phyloP scores from a whole-genome alignment of 2,888 invertebrate species.

The Xylota segnis region DNA sequence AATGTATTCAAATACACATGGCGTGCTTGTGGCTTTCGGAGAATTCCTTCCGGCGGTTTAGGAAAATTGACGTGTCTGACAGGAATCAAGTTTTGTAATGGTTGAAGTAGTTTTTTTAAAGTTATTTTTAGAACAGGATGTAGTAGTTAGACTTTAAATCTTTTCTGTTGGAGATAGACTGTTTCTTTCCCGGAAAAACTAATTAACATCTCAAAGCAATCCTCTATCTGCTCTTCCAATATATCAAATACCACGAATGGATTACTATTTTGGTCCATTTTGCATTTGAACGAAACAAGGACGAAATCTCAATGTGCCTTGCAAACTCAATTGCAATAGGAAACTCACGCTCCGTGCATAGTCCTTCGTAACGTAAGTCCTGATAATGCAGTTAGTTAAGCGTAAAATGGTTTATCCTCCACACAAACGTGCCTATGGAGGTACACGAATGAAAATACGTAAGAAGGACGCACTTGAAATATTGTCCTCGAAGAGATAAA shows the following conservation, averaged over 20 bases:
- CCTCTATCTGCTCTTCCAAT: not conserved
- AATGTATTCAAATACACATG: not conserved
- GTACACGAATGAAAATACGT: not conserved
- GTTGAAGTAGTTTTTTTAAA: not conserved
- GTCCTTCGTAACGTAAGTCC: not conserved
- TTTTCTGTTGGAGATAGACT: too few species aligned
- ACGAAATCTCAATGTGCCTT: not conserved
- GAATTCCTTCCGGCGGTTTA: not conserved
- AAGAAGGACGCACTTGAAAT: conserved; percentile 1
- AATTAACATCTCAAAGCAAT: not conserved
- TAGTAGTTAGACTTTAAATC: not conserved
- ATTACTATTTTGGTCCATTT: not conserved
- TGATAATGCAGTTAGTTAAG: not conserved
- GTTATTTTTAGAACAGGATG: not conserved
- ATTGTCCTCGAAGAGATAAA: not conserved
- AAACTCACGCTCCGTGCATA: not conserved
- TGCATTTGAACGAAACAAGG: not conserved
- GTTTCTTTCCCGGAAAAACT: not conserved
- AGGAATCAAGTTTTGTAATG: not conserved
- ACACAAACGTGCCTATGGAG: not conserved
- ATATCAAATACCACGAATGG: not conserved
- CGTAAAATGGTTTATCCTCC: not conserved
- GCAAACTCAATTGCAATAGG: not conserved
- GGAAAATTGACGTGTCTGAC: not conserved
- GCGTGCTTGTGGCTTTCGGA: not conserved